Evolutionary conservation across 2,797 vertebrate genomes (phyloP), one percentile per base, ranked within the genome.

Genomic region (Eurystomus glaucurus): DNA sequence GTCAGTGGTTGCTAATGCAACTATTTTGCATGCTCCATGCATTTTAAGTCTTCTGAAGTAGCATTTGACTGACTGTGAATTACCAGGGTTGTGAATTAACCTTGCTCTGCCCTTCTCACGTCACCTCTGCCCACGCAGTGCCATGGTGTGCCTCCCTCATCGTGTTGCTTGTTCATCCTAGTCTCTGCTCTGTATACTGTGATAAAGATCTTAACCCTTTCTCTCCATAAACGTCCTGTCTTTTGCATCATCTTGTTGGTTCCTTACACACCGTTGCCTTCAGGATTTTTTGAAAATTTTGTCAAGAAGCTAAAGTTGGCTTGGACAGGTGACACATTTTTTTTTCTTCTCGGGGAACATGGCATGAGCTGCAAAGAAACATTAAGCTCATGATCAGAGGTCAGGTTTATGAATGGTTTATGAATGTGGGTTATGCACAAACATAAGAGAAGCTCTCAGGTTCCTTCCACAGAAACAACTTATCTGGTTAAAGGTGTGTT

Each of bases 141-240:
- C 28, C 0, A 0, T 9, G 14, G 14, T 46, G 31, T 37, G 45
- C 64, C 71, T 72, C 31, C 41, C 13, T 2, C 61, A 18, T 5
- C 3, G 15, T 22, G n/a, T 21, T 52, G 43, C 41, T 88, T 46
- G 26, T 66, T 88, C 4, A 2, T 84, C 45, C 25, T 65, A 3
- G 4, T 52, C 33, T 68, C 43, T 68, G 65, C 41, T 72, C 52
- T 70, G 35, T 25, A 8, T 43, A 11, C 39, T 16, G 20, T 55
- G 60, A 31, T 79, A 82, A 70, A 79, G 25, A 60, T 77, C 66
- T 82, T 72, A 19, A 62, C 31, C 10, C 46, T 58, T 93, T 64
- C 54, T 82, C 16, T 93, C 77, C 39, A 5, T 76, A 46, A 79
- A 41, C 0, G 0, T 48, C 74, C 19, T 50, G 3, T 61, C 52